Evolutionary conservation across 30 jellyfish, hydroid and myxozoan species (phyloP).

Genomic region (Sanderia malayensis): DNA sequence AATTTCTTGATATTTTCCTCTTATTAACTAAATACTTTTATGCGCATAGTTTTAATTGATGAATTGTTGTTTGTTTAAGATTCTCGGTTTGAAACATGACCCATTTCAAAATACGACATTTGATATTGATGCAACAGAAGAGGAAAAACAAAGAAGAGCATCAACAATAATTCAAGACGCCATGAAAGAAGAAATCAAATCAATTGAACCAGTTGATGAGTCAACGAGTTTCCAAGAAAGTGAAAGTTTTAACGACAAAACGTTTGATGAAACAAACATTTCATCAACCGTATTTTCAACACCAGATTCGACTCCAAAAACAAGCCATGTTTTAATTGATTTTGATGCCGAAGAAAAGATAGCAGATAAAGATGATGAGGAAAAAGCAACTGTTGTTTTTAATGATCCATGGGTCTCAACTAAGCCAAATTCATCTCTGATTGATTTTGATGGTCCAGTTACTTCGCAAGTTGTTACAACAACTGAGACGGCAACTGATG

Average conservation of each 20-base stretch:
- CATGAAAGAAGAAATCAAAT: slow-evolving; percentile 48
- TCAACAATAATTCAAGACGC: slow-evolving; percentile 83
- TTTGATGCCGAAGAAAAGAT: slow-evolving; percentile 29
- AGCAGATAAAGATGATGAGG: background rate
- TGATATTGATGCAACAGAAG: slow-evolving; percentile 81
- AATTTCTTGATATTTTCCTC: background rate
- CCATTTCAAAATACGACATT: slow-evolving; percentile 44
- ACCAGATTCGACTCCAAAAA: background rate
- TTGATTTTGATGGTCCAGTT: background rate
- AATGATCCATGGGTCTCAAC: slow-evolving; percentile 10
- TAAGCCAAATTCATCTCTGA: background rate
- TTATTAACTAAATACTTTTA: background rate
- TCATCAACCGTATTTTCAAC: background rate
- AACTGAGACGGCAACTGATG: background rate
- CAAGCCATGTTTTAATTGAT: slow-evolving; percentile 28
- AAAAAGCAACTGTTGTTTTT: background rate
- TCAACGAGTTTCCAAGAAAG: slow-evolving; percentile 22
- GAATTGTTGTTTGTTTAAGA: slow-evolving; percentile 32
- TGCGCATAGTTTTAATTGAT: background rate
- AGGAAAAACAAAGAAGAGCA: slow-evolving; percentile 71
- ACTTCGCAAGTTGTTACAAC: background rate
- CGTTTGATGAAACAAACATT: background rate
- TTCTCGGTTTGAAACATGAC: slow-evolving; percentile 50
- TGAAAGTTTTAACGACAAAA: background rate
- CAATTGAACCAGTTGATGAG: background rate